Evolutionary conservation across 2,113 vertebrate genomes (phyloP).

Genomic region (Charadrius vociferus): DNA sequence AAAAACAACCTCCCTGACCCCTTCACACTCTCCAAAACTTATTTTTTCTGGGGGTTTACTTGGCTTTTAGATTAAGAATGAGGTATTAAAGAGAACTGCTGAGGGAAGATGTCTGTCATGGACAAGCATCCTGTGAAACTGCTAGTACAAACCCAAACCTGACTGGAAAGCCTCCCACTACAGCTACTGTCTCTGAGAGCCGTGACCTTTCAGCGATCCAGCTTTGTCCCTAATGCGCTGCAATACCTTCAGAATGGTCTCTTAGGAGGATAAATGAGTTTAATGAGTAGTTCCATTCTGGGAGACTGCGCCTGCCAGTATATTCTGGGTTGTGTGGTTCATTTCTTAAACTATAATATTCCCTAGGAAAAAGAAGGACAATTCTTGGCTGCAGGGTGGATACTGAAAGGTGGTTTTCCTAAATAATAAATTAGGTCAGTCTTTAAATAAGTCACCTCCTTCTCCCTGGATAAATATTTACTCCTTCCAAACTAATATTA

Average conservation of each 20-base stretch:
- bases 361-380: not conserved
- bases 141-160: not conserved
- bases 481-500: slow-evolving; percentile 34
- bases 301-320: not conserved
- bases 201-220: slow-evolving; percentile 7
- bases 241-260: not conserved
- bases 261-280: slow-evolving; percentile 27
- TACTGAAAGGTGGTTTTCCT: slow-evolving; percentile 45
- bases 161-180: not conserved
- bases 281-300: slow-evolving; percentile 61
- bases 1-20: not conserved
- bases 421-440: slow-evolving; percentile 55
- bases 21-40: not conserved
- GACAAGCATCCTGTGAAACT: not conserved
- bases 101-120: not conserved
- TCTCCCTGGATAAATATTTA: slow-evolving; percentile 52
- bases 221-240: not conserved
- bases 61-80: not conserved
- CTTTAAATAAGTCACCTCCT: slow-evolving; percentile 49
- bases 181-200: not conserved
- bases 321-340: slow-evolving; percentile 34
- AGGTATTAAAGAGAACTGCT: not conserved
- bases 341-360: slow-evolving; percentile 5
- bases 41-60: not conserved
- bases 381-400: slow-evolving; percentile 28